Base-by-base conservation (phyloP, 2,888 invertebrate species). In the Orchesellides sinensis region DNA sequence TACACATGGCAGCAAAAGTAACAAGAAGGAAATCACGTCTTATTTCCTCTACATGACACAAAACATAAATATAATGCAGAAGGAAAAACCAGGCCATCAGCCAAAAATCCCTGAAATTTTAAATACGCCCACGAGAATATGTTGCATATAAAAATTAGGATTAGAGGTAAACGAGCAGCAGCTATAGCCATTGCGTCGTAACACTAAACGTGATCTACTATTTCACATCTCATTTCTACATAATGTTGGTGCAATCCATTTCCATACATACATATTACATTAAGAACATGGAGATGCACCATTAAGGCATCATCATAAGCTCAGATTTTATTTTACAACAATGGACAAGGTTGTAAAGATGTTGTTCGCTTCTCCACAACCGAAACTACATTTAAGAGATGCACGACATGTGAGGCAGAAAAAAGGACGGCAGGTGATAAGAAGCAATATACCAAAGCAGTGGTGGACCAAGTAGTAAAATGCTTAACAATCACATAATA, bases 51-150 rank as follows among this genome's bases (percentile, higher is more conserved):
- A 8, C 10, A 32, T 8, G n/a, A 29, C 32, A 59, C 32, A 2
- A 14, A 6, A 32, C 29, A 29, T 3, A 29, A 52, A 12, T 2
- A 52, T n/a, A 10, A 52, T 52, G 52, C 6, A 52, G n/a, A 52
- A 21, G 52, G 21, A 29, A 59, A 59, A 59, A 59, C 59, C 63
- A 70, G 69, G 40, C 70, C 78, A 78, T 32, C 52, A 70, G 61
- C 45, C 52, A 61, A 54, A 35, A 69, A 63, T 70, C 70, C 63
- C 63, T 49, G 35, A 78, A 59, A 69, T 78, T 69, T 49, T 49
- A 78, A 70, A 69, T 65, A 79, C 79, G 79, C 79, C 79, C 72
- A 79, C 79, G 72, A 70, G 65, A 68, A 56, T 25, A 72, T 72
- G 56, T 10, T n/a, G 17, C 0, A 19, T 59, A 12, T 49, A 73